Conservation (phyloP, 2,888 invertebrate species). For the Machimus atricapillus region DNA sequence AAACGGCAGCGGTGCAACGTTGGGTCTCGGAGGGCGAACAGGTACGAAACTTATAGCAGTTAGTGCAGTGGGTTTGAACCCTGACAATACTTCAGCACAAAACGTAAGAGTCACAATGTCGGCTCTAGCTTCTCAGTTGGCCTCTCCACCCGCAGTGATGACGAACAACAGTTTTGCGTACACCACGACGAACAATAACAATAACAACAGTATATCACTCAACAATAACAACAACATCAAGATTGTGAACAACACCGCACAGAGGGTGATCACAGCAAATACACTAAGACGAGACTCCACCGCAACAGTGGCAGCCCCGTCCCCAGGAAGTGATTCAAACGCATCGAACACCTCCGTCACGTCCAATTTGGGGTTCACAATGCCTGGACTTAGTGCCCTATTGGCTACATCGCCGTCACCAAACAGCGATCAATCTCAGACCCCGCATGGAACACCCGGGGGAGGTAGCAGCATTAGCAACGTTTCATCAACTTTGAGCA, state of each 20-base stretch:
- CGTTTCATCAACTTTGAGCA: constrained; percentile 50
- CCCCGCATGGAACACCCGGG: constrained; percentile 50
- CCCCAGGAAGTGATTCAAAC: constrained; percentile 62
- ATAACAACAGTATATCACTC: constrained; percentile 40
- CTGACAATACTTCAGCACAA: constrained; percentile 49
- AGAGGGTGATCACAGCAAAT: constrained; percentile 57
- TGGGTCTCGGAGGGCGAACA: constrained; percentile 50
- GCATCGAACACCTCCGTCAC: constrained; percentile 58
- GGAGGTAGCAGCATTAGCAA: constrained; percentile 50
- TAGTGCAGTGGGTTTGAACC: constrained; percentile 51
- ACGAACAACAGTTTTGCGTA: constrained; percentile 59
- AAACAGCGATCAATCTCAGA: constrained; percentile 57
- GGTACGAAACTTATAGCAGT: constrained; percentile 57
- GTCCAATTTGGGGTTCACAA: constrained; percentile 65
- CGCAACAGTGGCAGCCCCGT: constrained; percentile 63
- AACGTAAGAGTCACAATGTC: constrained; percentile 63
- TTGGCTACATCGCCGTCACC: constrained; percentile 64
- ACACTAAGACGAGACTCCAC: constrained; percentile 62
- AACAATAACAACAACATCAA: constrained; percentile 48
- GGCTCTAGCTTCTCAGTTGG: constrained; percentile 62
- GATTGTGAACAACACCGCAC: constrained; percentile 50
- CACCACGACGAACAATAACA: constrained; percentile 46
- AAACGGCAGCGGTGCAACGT: constrained; percentile 52
- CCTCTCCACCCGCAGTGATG: constrained; percentile 62
- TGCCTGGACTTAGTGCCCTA: constrained; percentile 67